Evolutionary conservation across 1,140 invertebrate genomes (phyloP), one percentile per base, ranked within the genome.

Genomic region (Saxidomus purpurata): DNA sequence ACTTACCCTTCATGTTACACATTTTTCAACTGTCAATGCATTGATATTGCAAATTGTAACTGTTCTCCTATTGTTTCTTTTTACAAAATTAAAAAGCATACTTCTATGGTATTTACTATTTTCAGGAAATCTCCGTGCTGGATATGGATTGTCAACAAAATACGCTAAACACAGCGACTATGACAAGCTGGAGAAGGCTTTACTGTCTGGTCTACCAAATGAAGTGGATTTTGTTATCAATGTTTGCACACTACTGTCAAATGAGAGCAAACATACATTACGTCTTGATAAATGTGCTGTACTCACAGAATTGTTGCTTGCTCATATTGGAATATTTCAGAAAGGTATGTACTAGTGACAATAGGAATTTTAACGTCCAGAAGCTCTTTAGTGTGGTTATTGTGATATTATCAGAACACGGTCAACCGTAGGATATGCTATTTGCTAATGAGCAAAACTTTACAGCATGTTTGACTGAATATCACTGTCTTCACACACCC

Each of bases 161-260:
- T 95, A 98, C 38, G 97, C 98, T 90, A 97, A 97, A 91, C 96
- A 97, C 61, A 98, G 97, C 19, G 98, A 98, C 79, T 98, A 99
- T 94, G 98, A 98, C 92, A 97, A 98, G 92, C 96, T 99, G 19
- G 97, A 98, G 31, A 96, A 99, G 40, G 99, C 99, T 0, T 96
- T 99, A 11, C 95, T 99, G 28, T 99, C 98, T 49, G 99, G 99
- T 0, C 96, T 99, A 92, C 99, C 99, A 22, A 99, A 99, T 95
- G 99, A 99, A 96, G 98, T 99, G 94, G 99, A 99, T 95, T 99
- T 99, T 96, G 99, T 99, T 3, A 98, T 99, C 81, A 99, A 99
- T 96, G 98, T 99, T 0, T 99, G 98, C 95, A 99, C 98, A 0
- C 96, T 99, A 74, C 96, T 99, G 89, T 98, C 98, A 31, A 99